Base-by-base conservation (phyloP, 2,113 vertebrate genomes). In the Pygoscelis adeliae region DNA sequence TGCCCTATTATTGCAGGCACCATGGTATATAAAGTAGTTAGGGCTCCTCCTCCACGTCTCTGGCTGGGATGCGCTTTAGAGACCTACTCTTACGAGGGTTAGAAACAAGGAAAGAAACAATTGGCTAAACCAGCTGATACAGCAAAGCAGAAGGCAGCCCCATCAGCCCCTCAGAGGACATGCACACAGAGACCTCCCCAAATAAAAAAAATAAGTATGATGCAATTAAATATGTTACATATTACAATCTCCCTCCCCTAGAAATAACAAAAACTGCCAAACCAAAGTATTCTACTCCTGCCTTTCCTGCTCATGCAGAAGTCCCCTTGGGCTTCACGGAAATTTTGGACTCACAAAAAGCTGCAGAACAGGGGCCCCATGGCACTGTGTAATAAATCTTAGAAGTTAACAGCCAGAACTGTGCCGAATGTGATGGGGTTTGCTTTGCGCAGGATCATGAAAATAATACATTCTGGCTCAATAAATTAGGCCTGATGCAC, bases 371-470 rank as follows among this genome's bases (percentile, higher is more conserved):
- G 94, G 76, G 96, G 89, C 92, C 95, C 89, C 92, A 87, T 97
- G 96, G 95, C 96, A 95, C 96, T 15, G 78, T 89, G 92, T 79
- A 93, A 97, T 96, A 97, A 95, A 96, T 97, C 95, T 89, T 76
- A 72, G 72, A 93, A 97, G 92, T 91, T 97, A 97, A 97, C 95
- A 95, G 96, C 83, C 95, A 97, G 96, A 97, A 97, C 96, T 92
- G 95, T 96, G 95, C 97, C 96, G 87, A 96, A 97, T 96, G 94
- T 32, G 95, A 97, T 97, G 92, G 95, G 95, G 83, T 95, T 93
- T 97, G 95, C 96, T 96, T 92, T 90, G 92, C 9, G 29, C 83
- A 93, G 94, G 92, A 92, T 95, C 72, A 74, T 66, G 94, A 95
- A 95, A 97, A 97, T 94, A 95, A 95, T 71, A 91, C 94, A 93